phyloP scores from a whole-genome alignment of 2,888 invertebrate species.

The Caenorhabditis sulstoni region DNA sequence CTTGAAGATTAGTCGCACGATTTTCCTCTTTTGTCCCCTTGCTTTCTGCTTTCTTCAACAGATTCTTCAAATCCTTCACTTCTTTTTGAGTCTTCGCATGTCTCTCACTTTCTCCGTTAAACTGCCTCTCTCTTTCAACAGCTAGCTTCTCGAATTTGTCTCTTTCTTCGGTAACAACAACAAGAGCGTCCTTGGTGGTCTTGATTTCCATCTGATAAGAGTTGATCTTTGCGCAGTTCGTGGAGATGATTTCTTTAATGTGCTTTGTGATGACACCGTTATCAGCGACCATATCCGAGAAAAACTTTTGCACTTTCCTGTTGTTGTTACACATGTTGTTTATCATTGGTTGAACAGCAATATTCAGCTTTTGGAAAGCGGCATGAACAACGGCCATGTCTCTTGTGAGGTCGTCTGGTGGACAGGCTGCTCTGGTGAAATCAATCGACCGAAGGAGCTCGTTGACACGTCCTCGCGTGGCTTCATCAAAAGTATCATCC shows the following conservation, averaged over 20 bases:
- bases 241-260: conserved; percentile 1
- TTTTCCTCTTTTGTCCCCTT: conserved; percentile 67
- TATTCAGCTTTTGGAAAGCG: conserved; percentile 29
- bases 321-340: conserved; percentile 14
- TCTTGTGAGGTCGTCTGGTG: no score
- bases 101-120: conserved; percentile 43
- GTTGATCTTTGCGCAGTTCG: not conserved
- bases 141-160: conserved; percentile 14
- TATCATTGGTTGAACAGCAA: conserved; percentile 33
- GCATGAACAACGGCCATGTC: conserved; percentile 36
- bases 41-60: conserved; percentile 68
- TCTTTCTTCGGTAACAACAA: conserved; percentile 8
- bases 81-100: conserved; percentile 44
- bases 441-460: conserved; percentile 6
- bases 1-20: conserved; percentile 47
- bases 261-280: conserved; percentile 20
- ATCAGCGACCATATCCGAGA: conserved; percentile 14
- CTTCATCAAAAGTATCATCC: not conserved
- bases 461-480: not conserved
- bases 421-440: no score
- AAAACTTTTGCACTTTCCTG: conserved; percentile 7
- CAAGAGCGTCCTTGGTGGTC: not conserved
- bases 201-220: conserved; percentile 10
- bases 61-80: conserved; percentile 60
- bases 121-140: conserved; percentile 3